A percentile compares a stretch with the other conserved stretches of the same genome.
phyloP scores from a whole-genome alignment of 1,140 invertebrate species.

The Drosophila eugracilis region DNA sequence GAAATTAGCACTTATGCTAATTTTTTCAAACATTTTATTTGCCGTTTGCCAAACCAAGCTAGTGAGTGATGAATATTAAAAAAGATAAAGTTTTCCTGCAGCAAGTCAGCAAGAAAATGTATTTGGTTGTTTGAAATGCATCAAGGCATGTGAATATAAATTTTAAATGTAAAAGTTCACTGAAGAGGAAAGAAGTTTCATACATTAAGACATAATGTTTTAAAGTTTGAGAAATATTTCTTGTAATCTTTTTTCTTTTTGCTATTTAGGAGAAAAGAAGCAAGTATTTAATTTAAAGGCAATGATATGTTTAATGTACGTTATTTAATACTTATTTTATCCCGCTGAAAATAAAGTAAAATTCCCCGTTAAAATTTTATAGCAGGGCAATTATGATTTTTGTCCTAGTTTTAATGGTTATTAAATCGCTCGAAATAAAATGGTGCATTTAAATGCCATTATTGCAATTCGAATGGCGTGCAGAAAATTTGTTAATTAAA shows the following conservation, averaged over 20 bases:
- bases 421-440: constrained; percentile 36
- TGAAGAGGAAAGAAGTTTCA: constrained; percentile 11
- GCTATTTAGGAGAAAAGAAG: too few relatives aligned
- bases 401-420: constrained; percentile 12
- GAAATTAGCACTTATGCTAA: constrained; percentile 73
- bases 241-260: too few relatives aligned
- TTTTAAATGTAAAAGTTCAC: constrained; percentile 44
- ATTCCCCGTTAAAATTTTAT: neutral
- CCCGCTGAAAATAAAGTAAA: too few relatives aligned
- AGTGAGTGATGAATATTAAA: constrained; percentile 40
- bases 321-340: too few relatives aligned
- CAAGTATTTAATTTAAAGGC: too few relatives aligned
- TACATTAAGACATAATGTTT: neutral
- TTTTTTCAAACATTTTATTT: constrained; percentile 51
- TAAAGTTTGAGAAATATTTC: neutral
- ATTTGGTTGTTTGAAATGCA: constrained; percentile 30
- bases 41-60: constrained; percentile 30
- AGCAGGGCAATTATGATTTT: neutral
- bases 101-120: constrained; percentile 34
- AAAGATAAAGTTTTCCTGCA: constrained; percentile 16
- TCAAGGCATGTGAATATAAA: constrained; percentile 39
- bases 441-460: constrained; percentile 15
- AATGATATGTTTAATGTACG: too few relatives aligned
- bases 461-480: constrained; percentile 25
- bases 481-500: constrained; percentile 56